Conservation (phyloP, 1,140 invertebrate species). For the Drosophila funebris region DNA sequence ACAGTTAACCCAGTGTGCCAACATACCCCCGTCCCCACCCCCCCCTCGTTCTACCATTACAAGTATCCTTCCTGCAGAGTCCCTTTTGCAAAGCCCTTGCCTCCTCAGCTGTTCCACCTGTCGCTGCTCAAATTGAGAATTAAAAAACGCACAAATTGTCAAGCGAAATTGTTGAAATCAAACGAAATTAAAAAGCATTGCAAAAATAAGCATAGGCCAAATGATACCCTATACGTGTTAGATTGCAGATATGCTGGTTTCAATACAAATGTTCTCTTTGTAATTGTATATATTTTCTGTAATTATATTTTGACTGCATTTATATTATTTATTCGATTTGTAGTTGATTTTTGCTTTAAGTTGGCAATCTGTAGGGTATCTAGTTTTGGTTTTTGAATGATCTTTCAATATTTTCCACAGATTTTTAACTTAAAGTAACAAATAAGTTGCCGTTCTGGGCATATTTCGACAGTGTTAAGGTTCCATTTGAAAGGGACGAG, state of each 20-base stretch:
- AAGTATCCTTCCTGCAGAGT: not conserved
- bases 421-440: not conserved
- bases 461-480: too few relatives aligned
- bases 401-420: not conserved
- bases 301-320: too few relatives aligned
- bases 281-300: too few relatives aligned
- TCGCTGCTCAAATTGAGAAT: not conserved
- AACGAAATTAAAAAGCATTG: slow-evolving; percentile 7
- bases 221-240: slow-evolving; percentile 1
- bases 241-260: too few relatives aligned
- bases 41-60: not conserved
- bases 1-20: slow-evolving; percentile 2
- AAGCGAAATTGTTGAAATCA: slow-evolving; percentile 20
- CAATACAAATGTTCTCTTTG: too few relatives aligned
- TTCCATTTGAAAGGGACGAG: not conserved
- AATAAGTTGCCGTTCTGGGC: too few relatives aligned
- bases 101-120: not conserved
- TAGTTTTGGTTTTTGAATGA: not conserved
- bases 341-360: not conserved
- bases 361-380: too few relatives aligned
- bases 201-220: not conserved
- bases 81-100: not conserved
- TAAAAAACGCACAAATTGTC: slow-evolving; percentile 32
- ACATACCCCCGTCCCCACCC: too few relatives aligned
- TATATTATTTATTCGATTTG: not conserved